Evolutionary conservation across 2,113 vertebrate genomes (phyloP).

Genomic region (Amblyopsis rosae): DNA sequence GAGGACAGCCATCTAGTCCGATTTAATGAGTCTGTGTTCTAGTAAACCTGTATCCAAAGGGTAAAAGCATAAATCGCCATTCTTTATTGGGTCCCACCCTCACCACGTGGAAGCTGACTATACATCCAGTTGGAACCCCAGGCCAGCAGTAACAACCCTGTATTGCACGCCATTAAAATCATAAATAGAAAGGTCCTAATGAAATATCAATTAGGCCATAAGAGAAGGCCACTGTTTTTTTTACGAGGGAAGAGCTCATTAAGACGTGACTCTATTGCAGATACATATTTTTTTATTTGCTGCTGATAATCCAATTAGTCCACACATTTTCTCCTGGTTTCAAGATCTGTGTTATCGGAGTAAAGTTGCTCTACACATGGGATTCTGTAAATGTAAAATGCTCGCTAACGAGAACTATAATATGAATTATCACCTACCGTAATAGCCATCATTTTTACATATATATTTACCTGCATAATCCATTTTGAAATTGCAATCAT

Average conservation of each 20-base stretch:
- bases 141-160: conserved; percentile 39
- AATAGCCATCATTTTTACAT: conserved; percentile 23
- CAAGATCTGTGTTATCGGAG: conserved; percentile 65
- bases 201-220: conserved; percentile 78
- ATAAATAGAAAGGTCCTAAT: conserved; percentile 75
- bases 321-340: conserved; percentile 52
- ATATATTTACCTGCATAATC: no score
- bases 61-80: conserved; percentile 67
- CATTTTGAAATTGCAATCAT: no score
- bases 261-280: conserved; percentile 47
- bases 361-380: conserved; percentile 59
- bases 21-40: conserved; percentile 68
- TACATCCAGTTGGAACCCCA: conserved; percentile 56
- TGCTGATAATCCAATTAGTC: conserved; percentile 72
- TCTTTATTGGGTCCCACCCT: conserved; percentile 61
- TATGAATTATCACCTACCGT: conserved; percentile 43
- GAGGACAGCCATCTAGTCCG: conserved; percentile 38
- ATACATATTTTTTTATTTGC: conserved; percentile 61
- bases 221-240: conserved; percentile 59
- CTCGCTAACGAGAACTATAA: conserved; percentile 53
- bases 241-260: conserved; percentile 73
- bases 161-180: conserved; percentile 63
- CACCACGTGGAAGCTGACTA: conserved; percentile 48
- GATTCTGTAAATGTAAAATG: conserved; percentile 57
- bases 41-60: conserved; percentile 71